phyloP scores from a whole-genome alignment of 2,888 invertebrate species.

The Drosophila mettleri region DNA sequence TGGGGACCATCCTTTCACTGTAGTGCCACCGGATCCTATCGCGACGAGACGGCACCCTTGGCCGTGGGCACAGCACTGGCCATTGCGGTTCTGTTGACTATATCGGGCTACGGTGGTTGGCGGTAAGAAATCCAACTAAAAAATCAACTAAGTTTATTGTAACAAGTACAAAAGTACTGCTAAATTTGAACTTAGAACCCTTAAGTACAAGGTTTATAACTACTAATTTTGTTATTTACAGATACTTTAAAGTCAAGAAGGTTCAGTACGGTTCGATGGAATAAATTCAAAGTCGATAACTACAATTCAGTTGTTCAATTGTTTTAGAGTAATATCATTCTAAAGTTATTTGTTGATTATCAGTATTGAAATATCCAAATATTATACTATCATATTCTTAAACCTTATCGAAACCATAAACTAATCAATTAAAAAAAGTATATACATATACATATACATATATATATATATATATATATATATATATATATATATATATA shows the following conservation, averaged over 20 bases:
- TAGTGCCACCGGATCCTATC: slow-evolving; percentile 86
- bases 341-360: slow-evolving; percentile 58
- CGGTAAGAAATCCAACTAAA: slow-evolving; percentile 71
- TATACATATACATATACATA: slow-evolving; percentile 41
- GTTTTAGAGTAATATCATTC: slow-evolving; percentile 50
- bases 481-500: slow-evolving; percentile 44
- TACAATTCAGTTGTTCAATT: slow-evolving; percentile 44
- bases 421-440: slow-evolving; percentile 9
- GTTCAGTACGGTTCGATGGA: slow-evolving; percentile 97
- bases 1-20: slow-evolving; percentile 85
- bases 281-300: slow-evolving; percentile 83
- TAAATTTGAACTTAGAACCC: neutral
- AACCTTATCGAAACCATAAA: slow-evolving; percentile 35
- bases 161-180: neutral
- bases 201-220: neutral
- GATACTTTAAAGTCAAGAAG: slow-evolving; percentile 95
- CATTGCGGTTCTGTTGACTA: slow-evolving; percentile 91
- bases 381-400: slow-evolving; percentile 51
- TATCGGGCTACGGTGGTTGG: slow-evolving; percentile 92
- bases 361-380: slow-evolving; percentile 54
- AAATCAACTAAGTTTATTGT: neutral
- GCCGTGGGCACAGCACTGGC: slow-evolving; percentile 94
- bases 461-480: slow-evolving; percentile 56
- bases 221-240: slow-evolving; percentile 85
- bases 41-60: slow-evolving; percentile 94